A percentile compares a stretch with the other conserved stretches of the same genome.
Evolutionary conservation across 2,888 invertebrate genomes (phyloP).

Genomic region (Lypha dubia): DNA sequence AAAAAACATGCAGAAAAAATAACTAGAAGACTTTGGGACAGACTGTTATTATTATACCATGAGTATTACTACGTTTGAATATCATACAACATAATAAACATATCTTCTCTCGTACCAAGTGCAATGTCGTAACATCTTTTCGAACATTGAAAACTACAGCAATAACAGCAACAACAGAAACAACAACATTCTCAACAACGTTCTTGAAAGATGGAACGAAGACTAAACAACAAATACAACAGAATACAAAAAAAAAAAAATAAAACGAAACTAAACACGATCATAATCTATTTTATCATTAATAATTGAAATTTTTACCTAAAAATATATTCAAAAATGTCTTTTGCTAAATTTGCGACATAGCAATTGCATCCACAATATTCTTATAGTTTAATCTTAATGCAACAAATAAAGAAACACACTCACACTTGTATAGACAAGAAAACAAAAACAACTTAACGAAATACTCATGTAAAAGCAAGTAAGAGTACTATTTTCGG

Average conservation of each 20-base stretch:
- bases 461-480: conserved; percentile 53
- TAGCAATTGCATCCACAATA: conserved; percentile 66
- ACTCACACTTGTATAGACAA: not conserved
- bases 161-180: too few species aligned
- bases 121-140: conserved; percentile 69
- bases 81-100: conserved; percentile 73
- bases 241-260: conserved; percentile 56
- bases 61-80: conserved; percentile 65
- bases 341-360: conserved; percentile 73
- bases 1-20: conserved; percentile 28
- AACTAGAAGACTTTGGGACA: conserved; percentile 54
- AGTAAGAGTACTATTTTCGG: too few species aligned
- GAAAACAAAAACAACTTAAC: too few species aligned
- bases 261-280: conserved; percentile 74
- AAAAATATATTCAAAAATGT: conserved; percentile 76
- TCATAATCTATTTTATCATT: conserved; percentile 76
- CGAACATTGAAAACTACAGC: conserved; percentile 63
- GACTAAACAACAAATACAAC: conserved; percentile 27
- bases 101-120: conserved; percentile 71
- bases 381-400: conserved; percentile 50
- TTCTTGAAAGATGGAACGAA: conserved; percentile 62
- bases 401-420: conserved; percentile 34
- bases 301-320: conserved; percentile 76
- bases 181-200: conserved; percentile 63
- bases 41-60: conserved; percentile 46